Evolutionary conservation across 2,113 vertebrate species (phyloP), one percentile per base, ranked within the genome.

Genomic region (Vombatus ursinus): DNA sequence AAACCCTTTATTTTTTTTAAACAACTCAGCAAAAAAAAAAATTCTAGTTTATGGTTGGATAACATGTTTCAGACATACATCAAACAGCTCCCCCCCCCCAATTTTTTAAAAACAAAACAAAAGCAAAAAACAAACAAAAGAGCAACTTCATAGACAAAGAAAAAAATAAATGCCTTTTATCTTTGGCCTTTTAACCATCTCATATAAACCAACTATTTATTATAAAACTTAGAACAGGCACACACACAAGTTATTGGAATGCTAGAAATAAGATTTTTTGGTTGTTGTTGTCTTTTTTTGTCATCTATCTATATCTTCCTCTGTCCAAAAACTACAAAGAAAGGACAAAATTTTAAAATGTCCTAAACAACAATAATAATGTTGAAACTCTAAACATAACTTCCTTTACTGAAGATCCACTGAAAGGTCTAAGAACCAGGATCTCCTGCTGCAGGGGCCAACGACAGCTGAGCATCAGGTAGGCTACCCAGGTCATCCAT

Each of bases 301-400:
- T 52, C 90, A 51, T 91, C 96, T 49, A 49, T 49, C 48, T 94
- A 90, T 92, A 6, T 24, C 51, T 93, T 96, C 94, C 48, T 93
- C 92, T 50, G 93, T 51, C 31, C 93, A 52, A 28, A 95, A 93
- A 96, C 92, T 51, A 96, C 91, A 31, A 95, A 95, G 93, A 52
- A 61, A 54, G 52, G 52, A 92, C 25, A 54, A 7, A 93, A 90
- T 92, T 90, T 92, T 92, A 48, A 68, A 49, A 94, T 54, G 94
- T 94, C 68, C 54, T 91, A 52, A 47, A 91, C 52, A 94, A 93
- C 2, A 96, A 52, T 22, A 3, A 24, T 77, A 44, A 44, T 95
- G 1, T 22, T 84, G 61, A 53, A 89, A 26, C 90, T 23, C 9
- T 68, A 25, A 52, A 61, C 52, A 44, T 50, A 5, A 49, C 9